These are phyloP conservation scores for Glomeris marginata DNA, from an alignment of 2,888 invertebrate genomes.

Conservation along the genomic window DNA sequence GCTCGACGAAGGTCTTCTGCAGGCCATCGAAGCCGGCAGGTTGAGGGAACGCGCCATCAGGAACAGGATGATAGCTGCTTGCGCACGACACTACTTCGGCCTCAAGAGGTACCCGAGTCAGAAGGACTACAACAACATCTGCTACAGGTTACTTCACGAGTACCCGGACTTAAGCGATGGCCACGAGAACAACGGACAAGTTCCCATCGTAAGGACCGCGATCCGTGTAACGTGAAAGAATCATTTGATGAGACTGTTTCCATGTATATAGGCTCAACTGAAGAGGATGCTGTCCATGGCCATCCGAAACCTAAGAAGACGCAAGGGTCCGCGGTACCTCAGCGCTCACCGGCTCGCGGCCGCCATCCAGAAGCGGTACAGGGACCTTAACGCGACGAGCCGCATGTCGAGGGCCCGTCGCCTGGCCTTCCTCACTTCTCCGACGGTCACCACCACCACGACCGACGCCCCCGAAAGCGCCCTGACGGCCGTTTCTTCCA, in stretches of 20 bases:
- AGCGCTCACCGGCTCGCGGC: conserved; percentile 1
- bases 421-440: not conserved
- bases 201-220: not conserved
- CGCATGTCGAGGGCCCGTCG: conserved; percentile 2
- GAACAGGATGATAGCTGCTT: conserved; percentile 2
- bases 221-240: no score
- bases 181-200: not conserved
- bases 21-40: conserved; percentile 5
- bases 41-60: conserved; percentile 6
- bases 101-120: conserved; percentile 8
- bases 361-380: conserved; percentile 9
- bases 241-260: not conserved
- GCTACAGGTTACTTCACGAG: conserved; percentile 3
- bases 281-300: conserved; percentile 8
- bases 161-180: conserved; percentile 9
- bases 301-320: conserved; percentile 7
- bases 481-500: not conserved
- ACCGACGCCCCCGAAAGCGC: not conserved
- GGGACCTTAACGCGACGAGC: conserved; percentile 5
- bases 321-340: conserved; percentile 1
- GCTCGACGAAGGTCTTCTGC: conserved; percentile 2
- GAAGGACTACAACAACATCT: conserved; percentile 9
- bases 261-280: conserved; percentile 3
- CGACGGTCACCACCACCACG: not conserved
- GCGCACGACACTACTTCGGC: conserved; percentile 7